Evolutionary conservation across 2,113 vertebrate genomes (phyloP).

Genomic region (Bungarus multicinctus): DNA sequence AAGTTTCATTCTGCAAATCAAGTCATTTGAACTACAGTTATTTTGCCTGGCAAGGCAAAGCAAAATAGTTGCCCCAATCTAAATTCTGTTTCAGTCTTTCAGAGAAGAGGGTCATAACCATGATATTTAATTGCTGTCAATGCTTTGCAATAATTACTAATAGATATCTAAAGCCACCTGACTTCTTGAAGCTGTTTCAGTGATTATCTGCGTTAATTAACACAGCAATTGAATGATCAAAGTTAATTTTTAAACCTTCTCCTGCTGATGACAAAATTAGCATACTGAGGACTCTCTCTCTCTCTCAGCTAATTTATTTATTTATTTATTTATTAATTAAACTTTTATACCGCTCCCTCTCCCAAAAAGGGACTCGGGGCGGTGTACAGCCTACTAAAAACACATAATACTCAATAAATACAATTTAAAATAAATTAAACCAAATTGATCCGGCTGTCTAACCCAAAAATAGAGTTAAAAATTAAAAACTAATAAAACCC

Average conservation of each 20-base stretch:
- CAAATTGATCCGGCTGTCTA: too few relatives aligned
- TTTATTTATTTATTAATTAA: too few relatives aligned
- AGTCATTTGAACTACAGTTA: background rate
- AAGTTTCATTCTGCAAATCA: background rate
- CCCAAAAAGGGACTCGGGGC: too few relatives aligned
- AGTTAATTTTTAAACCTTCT: background rate
- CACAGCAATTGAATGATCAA: background rate
- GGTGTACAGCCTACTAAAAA: too few relatives aligned
- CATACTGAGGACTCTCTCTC: background rate
- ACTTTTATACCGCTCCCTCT: too few relatives aligned
- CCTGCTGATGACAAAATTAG: background rate
- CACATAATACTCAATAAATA: too few relatives aligned
- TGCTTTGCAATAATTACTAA: background rate
- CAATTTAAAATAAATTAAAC: too few relatives aligned
- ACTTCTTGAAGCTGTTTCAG: background rate
- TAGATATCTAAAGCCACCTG: background rate
- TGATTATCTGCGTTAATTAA: background rate
- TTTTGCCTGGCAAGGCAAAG: background rate
- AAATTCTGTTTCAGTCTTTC: background rate
- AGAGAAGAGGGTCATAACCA: background rate
- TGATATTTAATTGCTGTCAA: background rate
- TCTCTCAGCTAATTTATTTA: background rate
- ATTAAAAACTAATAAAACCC: too few relatives aligned
- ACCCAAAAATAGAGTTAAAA: too few relatives aligned
- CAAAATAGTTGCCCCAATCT: background rate